Evolutionary conservation across 2,888 invertebrate species (phyloP), one percentile per base, ranked within the genome.

Genomic region (Slavum lentiscoides): DNA sequence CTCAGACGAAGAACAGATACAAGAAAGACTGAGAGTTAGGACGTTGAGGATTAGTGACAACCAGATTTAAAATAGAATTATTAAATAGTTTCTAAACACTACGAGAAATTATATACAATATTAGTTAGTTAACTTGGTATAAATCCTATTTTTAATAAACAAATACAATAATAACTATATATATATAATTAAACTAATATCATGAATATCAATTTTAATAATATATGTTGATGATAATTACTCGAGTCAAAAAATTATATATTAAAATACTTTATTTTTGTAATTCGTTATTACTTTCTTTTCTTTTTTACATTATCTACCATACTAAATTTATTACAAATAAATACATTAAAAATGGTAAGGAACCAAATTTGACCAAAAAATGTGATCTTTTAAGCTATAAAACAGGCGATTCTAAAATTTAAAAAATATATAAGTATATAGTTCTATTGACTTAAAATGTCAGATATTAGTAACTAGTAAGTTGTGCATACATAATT

Each of bases 321-420:
- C n/a, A 37, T 37, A 58, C 5, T 37, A 70, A 37, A 70, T 13
- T 53, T 74, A 39, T 21, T 64, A 74, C 6, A 39, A 55, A 74
- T 37, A 55, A 74, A 66, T 66, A 74, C 39, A 74, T 30, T 74
- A 64, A 74, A 64, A 49, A 49, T 68, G 75, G 75, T 75, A 75
- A 67, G 75, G 67, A 77, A 69, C 69, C 30, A 61, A 76, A 68
- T 76, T 69, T 64, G 68, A 76, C 76, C 61, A 68, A 76, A 37
- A 68, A 53, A 21, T 53, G 61, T 17, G 13, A 74, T 66, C 55
- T 66, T 66, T 7, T 43, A 43, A 23, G 15, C 21, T 43, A 75
- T 19, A 58, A 67, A 17, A 58, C 13, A 67, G 19, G 66, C 19
- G 43, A 67, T 39, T 30, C 30, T 66, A 39, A 21, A 66, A 75